A percentile compares a stretch with the other conserved stretches of the same genome.
Evolutionary conservation across 1,140 invertebrate species (phyloP).

Genomic region (Drosophila kurseongensis): DNA sequence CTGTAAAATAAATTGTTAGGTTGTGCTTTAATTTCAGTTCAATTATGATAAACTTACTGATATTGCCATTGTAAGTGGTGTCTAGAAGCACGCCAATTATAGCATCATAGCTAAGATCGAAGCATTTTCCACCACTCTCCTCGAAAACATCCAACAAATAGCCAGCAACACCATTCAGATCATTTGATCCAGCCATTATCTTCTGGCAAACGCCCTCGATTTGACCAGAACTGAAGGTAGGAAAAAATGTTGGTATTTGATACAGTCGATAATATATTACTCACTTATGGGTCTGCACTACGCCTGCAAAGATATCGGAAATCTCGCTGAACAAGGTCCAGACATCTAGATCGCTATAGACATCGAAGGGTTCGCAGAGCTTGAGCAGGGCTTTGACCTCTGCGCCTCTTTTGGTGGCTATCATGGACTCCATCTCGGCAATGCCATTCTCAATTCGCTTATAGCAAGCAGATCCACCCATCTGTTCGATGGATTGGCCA

Average conservation of each 20-base stretch:
- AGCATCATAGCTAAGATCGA: constrained; percentile 68
- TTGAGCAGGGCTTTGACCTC: constrained; percentile 79
- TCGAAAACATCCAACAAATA: constrained; percentile 58
- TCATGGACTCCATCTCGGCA: constrained; percentile 84
- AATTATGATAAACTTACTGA: constrained; percentile 49
- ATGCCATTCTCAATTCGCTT: constrained; percentile 85
- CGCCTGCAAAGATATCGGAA: constrained; percentile 75
- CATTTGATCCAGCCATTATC: constrained; percentile 66
- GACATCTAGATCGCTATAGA: constrained; percentile 72
- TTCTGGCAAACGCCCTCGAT: constrained; percentile 69
- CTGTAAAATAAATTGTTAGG: constrained; percentile 23
- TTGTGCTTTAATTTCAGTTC: neutral
- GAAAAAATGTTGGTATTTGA: too few species aligned
- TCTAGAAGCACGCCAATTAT: constrained; percentile 52
- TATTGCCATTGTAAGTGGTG: constrained; percentile 58
- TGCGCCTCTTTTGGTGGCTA: constrained; percentile 62
- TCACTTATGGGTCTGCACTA: constrained; percentile 79
- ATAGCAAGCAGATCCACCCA: constrained; percentile 85
- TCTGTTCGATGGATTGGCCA: constrained; percentile 66
- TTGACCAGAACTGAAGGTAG: constrained; percentile 54
- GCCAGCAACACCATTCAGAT: constrained; percentile 63
- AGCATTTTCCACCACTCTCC: constrained; percentile 36
- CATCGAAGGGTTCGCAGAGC: constrained; percentile 79
- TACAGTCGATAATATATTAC: constrained; percentile 15
- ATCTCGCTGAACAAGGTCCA: constrained; percentile 79